Evolutionary conservation across 2,888 invertebrate genomes (phyloP).

Genomic region (Byasa hedistus): DNA sequence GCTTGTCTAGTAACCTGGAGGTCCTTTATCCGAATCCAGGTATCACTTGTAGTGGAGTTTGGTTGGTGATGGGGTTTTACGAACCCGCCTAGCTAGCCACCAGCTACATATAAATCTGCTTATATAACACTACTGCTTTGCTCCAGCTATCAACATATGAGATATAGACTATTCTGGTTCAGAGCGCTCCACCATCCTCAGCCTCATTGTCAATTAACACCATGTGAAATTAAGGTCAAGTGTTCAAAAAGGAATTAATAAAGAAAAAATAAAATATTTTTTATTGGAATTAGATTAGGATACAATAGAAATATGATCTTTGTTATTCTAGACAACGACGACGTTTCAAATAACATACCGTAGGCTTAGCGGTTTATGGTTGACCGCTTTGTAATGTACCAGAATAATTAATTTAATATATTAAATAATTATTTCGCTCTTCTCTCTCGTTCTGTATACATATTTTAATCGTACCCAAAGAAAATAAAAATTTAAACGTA

Average conservation of each 20-base stretch:
- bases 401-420: neutral
- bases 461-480: neutral
- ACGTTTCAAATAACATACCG: slow-evolving; percentile 42
- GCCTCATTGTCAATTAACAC: neutral
- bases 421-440: neutral
- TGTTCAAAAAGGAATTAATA: neutral
- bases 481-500: too few species aligned
- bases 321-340: slow-evolving; percentile 42
- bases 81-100: too few species aligned
- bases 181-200: too few species aligned
- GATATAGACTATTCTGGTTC: too few species aligned
- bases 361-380: slow-evolving; percentile 29
- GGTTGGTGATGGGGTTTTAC: too few species aligned
- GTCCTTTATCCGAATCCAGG: too few species aligned
- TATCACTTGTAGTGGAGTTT: too few species aligned
- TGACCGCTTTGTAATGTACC: slow-evolving; percentile 9
- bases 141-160: too few species aligned
- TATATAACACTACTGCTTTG: too few species aligned
- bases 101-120: too few species aligned
- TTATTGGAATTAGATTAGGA: slow-evolving; percentile 13
- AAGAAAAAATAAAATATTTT: neutral
- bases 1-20: too few species aligned
- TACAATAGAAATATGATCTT: slow-evolving; percentile 41
- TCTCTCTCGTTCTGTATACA: neutral
- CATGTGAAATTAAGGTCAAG: too few species aligned